phyloP scores from a whole-genome alignment of 2,113 vertebrate genomes.

The Pseudopipra pipra region DNA sequence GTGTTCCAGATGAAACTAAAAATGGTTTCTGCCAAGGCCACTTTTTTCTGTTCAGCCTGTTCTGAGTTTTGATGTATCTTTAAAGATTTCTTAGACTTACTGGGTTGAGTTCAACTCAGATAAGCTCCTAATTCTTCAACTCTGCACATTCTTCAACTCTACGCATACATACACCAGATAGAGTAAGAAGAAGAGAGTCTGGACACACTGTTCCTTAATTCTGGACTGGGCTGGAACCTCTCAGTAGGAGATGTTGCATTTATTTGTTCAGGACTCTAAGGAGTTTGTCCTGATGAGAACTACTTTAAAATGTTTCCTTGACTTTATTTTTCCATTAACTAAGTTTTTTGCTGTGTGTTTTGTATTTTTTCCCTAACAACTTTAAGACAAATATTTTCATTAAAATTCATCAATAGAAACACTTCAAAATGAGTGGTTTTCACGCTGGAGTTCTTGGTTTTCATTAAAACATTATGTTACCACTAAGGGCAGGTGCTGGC shows the following conservation, averaged over 20 bases:
- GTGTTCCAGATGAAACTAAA: fast-evolving
- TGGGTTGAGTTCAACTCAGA: not conserved
- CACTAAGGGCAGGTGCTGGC: not conserved
- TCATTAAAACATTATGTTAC: not conserved
- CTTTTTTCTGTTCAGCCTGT: not conserved
- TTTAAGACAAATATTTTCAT: not conserved
- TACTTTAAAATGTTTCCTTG: not conserved
- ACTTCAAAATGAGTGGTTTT: not conserved
- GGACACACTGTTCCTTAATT: not conserved
- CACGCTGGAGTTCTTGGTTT: not conserved
- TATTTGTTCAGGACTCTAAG: not conserved
- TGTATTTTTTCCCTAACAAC: not conserved
- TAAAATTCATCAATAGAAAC: not conserved
- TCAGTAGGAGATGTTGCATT: not conserved
- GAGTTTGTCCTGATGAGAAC: not conserved
- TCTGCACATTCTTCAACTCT: not conserved
- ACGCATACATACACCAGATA: not conserved
- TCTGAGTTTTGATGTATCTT: not conserved
- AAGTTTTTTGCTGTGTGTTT: not conserved
- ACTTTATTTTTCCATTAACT: not conserved
- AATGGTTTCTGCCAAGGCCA: not conserved
- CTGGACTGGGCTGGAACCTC: not conserved
- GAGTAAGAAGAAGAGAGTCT: not conserved
- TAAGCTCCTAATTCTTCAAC: not conserved
- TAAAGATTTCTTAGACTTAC: not conserved